Conservation (phyloP, 2,113 vertebrate species). For the Scomber scombrus region DNA sequence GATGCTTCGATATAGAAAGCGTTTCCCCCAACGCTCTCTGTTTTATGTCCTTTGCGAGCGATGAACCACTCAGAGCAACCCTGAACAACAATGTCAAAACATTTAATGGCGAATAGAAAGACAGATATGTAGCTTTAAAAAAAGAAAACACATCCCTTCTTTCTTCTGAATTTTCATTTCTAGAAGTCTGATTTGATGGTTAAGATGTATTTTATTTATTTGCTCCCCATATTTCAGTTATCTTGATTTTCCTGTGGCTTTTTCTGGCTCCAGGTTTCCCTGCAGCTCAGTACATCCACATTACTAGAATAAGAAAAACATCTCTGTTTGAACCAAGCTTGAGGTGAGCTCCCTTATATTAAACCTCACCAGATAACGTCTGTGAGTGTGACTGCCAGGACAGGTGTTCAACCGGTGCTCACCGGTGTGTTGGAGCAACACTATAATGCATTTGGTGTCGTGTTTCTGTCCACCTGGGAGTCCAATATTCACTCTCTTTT, state of each 20-base stretch:
- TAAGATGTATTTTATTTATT: background rate
- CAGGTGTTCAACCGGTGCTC: background rate
- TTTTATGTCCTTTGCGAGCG: background rate
- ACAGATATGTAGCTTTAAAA: background rate
- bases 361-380: background rate
- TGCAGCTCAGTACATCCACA: background rate
- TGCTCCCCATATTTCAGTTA: background rate
- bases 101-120: background rate
- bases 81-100: constrained; percentile 23
- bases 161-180: background rate
- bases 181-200: background rate
- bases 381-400: background rate
- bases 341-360: background rate
- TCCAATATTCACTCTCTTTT: too few species aligned
- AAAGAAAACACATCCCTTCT: too few species aligned
- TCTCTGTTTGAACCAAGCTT: background rate
- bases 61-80: constrained; percentile 15
- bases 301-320: too few species aligned
- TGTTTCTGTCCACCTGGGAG: too few species aligned
- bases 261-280: background rate
- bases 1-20: constrained; percentile 5
- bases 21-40: background rate
- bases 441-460: too few species aligned
- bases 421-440: background rate
- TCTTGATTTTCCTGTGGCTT: background rate